These are phyloP conservation scores for Peucedramus taeniatus DNA, from an alignment of 2,113 vertebrate genomes.

Conservation along the genomic window DNA sequence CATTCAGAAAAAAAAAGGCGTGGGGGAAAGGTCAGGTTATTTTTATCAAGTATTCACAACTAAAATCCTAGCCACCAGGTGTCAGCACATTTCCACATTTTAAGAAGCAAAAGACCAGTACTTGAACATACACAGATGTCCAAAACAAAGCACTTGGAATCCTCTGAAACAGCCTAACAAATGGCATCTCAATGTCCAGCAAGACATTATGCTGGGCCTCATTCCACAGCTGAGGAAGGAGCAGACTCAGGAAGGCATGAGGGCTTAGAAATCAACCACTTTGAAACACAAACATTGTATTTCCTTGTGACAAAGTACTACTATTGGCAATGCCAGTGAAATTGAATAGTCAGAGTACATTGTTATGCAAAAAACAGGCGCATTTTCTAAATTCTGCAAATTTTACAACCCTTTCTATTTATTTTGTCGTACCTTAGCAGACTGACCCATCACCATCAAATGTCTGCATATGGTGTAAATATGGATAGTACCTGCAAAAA, in stretches of 20 bases:
- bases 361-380: background rate
- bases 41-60: background rate
- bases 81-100: conserved; percentile 41
- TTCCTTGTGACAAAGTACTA: background rate
- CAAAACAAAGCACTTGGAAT: background rate
- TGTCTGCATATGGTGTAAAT: conserved; percentile 91
- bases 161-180: background rate
- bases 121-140: background rate
- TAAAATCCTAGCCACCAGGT: conserved; percentile 48
- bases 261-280: background rate
- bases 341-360: background rate
- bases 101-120: background rate
- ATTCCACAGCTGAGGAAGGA: background rate
- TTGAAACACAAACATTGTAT: background rate
- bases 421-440: conserved; percentile 81
- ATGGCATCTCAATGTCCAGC: background rate
- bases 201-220: background rate
- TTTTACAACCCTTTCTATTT: background rate
- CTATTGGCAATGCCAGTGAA: background rate
- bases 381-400: background rate
- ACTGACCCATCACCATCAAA: conserved; percentile 83
- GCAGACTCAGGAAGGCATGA: background rate
- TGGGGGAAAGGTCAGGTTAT: background rate
- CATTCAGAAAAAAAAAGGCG: background rate
- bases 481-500: conserved; percentile 80